Conservation (phyloP, 2,888 invertebrate genomes). For the Xestia c-nigrum region DNA sequence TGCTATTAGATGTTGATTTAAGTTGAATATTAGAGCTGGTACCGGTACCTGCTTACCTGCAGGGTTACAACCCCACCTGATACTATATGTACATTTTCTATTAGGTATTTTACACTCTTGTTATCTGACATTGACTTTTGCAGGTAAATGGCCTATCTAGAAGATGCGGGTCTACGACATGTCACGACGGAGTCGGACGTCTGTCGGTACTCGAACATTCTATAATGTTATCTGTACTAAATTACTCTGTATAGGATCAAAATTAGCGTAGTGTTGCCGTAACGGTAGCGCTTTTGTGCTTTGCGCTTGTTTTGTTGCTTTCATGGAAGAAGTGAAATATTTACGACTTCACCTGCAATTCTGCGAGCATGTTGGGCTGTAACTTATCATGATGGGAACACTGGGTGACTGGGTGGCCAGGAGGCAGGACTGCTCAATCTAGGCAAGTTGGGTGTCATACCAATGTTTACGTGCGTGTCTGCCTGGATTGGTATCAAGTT, state of each 20-base stretch:
- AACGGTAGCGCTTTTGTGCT: too few relatives aligned
- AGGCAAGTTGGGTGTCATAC: background rate
- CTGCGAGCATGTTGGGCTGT: background rate
- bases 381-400: background rate
- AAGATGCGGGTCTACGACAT: background rate
- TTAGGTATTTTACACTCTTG: background rate
- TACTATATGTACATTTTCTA: slow-evolving; percentile 3
- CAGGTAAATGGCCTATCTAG: background rate
- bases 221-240: background rate
- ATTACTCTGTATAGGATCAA: background rate
- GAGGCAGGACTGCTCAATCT: background rate
- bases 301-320: too few relatives aligned
- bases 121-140: background rate
- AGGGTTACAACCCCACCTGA: background rate
- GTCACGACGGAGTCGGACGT: background rate
- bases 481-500: slow-evolving; percentile 8
- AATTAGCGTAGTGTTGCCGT: too few relatives aligned
- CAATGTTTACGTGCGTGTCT: background rate
- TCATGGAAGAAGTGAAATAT: background rate
- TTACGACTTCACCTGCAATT: background rate
- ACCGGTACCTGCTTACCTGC: background rate
- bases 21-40: background rate
- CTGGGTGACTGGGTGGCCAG: background rate
- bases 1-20: background rate
- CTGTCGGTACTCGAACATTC: background rate